phyloP scores from a whole-genome alignment of 2,888 invertebrate species.

The Onthophagus sagittarius region DNA sequence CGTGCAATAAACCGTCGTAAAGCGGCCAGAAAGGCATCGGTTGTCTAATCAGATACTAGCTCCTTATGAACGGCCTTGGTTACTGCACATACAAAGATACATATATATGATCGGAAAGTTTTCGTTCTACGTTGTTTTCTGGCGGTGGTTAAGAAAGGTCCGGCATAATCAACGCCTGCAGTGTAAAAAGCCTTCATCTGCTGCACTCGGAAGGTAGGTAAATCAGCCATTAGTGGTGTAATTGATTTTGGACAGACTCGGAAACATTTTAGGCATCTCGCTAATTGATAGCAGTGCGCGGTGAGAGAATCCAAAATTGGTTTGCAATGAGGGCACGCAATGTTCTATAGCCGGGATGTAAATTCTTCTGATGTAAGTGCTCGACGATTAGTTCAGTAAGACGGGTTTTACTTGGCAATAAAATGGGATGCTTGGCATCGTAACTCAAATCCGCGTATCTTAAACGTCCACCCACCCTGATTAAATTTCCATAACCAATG shows the following conservation, averaged over 20 bases:
- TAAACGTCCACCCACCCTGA: not conserved
- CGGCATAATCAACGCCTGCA: not conserved
- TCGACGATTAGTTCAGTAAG: too few species aligned
- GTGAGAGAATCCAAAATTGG: too few species aligned
- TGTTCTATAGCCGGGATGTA: too few species aligned
- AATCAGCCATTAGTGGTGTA: not conserved
- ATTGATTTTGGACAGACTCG: not conserved
- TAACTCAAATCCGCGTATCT: not conserved
- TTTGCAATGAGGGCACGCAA: too few species aligned
- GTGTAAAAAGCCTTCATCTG: not conserved
- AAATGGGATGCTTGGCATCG: not conserved
- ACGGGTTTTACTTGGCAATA: not conserved
- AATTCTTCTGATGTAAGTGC: too few species aligned
- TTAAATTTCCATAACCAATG: not conserved
- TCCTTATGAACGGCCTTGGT: not conserved
- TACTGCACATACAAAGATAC: not conserved
- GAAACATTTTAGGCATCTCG: not conserved
- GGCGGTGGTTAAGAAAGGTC: not conserved
- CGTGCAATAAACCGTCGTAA: not conserved
- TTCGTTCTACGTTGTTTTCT: not conserved
- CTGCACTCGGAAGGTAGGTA: not conserved
- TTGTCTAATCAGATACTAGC: not conserved
- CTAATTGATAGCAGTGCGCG: too few species aligned
- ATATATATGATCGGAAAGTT: not conserved
- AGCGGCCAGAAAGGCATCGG: not conserved